Conservation (phyloP, 1,140 invertebrate species). For the Drosophila ercepeae region DNA sequence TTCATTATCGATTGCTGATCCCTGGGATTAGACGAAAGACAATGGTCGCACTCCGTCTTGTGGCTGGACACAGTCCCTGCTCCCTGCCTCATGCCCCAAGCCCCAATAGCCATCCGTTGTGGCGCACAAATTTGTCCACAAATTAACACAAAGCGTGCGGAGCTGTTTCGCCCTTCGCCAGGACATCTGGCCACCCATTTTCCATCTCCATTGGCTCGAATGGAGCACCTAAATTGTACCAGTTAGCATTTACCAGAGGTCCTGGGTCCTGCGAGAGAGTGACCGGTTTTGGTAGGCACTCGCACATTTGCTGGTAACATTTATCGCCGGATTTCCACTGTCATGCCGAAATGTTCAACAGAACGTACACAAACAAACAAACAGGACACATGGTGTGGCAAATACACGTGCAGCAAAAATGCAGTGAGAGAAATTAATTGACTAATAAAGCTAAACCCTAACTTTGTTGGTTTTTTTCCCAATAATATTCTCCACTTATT, state of each 20-base stretch:
- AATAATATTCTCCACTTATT: background rate
- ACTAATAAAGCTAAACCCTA: no score
- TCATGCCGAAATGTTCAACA: conserved; percentile 76
- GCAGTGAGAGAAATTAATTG: conserved; percentile 34
- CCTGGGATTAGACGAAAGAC: conserved; percentile 73
- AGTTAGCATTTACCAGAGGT: conserved; percentile 57
- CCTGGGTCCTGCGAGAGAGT: background rate
- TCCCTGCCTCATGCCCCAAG: background rate
- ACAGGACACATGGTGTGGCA: background rate
- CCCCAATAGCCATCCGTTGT: conserved; percentile 50
- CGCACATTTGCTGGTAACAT: conserved; percentile 81
- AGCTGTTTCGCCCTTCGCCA: conserved; percentile 3
- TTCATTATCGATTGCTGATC: conserved; percentile 81
- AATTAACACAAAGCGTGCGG: conserved; percentile 77
- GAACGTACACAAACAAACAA: conserved; percentile 35
- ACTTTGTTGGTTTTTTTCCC: no score
- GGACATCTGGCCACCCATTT: conserved; percentile 11
- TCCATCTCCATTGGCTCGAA: conserved; percentile 1
- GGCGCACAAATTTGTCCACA: conserved; percentile 80
- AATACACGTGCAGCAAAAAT: conserved; percentile 11
- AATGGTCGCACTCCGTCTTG: conserved; percentile 23
- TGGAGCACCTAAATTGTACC: conserved; percentile 72
- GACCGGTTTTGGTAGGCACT: conserved; percentile 65
- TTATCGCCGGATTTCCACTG: conserved; percentile 82
- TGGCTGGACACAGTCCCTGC: background rate